Percentiles rank a stretch among this genome's conserved stretches.
Conservation (phyloP, 2,888 invertebrate species). For the Apamea crenata region DNA sequence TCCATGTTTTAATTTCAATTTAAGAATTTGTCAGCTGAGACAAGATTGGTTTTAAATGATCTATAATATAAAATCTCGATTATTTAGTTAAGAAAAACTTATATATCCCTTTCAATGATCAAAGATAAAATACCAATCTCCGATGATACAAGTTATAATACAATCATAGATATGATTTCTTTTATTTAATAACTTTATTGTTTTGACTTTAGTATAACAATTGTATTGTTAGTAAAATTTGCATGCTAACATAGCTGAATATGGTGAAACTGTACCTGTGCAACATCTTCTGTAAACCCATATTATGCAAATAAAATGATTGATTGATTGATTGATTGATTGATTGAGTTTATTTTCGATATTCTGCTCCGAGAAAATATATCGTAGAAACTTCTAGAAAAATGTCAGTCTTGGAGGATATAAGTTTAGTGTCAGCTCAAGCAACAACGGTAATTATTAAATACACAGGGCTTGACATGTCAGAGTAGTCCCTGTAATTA, state of each 20-base stretch:
- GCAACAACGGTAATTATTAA: constrained; percentile 13
- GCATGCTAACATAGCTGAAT: too few relatives aligned
- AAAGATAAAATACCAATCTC: constrained; percentile 27
- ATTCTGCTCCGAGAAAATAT: constrained; percentile 30
- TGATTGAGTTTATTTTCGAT: constrained; percentile 27
- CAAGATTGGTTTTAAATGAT: not conserved
- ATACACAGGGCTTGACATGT: too few relatives aligned
- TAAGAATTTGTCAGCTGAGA: not conserved
- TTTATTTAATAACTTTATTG: too few relatives aligned
- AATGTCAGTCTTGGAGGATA: constrained; percentile 15
- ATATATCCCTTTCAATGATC: constrained; percentile 6
- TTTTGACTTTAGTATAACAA: too few relatives aligned
- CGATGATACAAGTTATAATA: constrained; percentile 21
- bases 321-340: too few relatives aligned
- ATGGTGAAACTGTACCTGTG: too few relatives aligned
- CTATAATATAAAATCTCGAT: not conserved
- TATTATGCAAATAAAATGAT: too few relatives aligned
- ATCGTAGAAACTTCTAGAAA: constrained; percentile 36
- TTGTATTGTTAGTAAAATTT: too few relatives aligned
- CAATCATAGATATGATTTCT: constrained; percentile 25
- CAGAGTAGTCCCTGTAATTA: too few relatives aligned
- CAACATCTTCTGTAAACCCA: too few relatives aligned
- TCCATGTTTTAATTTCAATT: not conserved
- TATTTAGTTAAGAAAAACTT: not conserved
- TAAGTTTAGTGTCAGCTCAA: constrained; percentile 20